Conservation (phyloP, 2,113 vertebrate species). For the Spheniscus mendiculus region DNA sequence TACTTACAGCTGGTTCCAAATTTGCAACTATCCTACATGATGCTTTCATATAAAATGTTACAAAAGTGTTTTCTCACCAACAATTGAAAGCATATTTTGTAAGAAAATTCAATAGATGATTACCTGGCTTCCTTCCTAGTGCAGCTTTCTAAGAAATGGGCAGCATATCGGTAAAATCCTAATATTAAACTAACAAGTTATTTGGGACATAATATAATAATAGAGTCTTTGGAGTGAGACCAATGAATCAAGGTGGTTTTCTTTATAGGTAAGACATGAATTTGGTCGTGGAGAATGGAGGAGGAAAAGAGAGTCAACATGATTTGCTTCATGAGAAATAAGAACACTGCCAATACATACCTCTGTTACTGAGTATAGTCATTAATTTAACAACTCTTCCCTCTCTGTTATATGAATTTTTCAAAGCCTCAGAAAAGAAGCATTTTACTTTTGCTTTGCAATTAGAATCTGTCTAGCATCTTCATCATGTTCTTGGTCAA, state of each 20-base stretch:
- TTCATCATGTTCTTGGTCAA: background rate
- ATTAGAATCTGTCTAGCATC: background rate
- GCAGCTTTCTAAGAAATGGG: background rate
- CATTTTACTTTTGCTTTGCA: background rate
- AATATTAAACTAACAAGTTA: background rate
- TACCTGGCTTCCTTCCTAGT: background rate
- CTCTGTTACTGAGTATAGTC: background rate
- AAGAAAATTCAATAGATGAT: background rate
- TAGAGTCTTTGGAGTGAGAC: background rate
- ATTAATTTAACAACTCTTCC: background rate
- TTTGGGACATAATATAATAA: background rate
- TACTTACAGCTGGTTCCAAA: background rate
- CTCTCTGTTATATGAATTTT: background rate
- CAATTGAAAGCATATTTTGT: background rate
- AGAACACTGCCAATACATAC: background rate
- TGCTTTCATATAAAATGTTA: background rate
- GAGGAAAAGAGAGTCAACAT: background rate
- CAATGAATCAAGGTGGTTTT: constrained; percentile 11
- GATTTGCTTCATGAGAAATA: background rate
- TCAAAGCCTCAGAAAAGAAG: background rate
- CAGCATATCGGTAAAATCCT: background rate
- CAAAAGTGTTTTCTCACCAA: background rate
- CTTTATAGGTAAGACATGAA: background rate
- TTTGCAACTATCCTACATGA: background rate
- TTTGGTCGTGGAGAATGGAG: background rate